Percentiles rank a stretch among this genome's conserved stretches.
Conservation (phyloP, 2,888 invertebrate species). For the Palloptera scutellata region DNA sequence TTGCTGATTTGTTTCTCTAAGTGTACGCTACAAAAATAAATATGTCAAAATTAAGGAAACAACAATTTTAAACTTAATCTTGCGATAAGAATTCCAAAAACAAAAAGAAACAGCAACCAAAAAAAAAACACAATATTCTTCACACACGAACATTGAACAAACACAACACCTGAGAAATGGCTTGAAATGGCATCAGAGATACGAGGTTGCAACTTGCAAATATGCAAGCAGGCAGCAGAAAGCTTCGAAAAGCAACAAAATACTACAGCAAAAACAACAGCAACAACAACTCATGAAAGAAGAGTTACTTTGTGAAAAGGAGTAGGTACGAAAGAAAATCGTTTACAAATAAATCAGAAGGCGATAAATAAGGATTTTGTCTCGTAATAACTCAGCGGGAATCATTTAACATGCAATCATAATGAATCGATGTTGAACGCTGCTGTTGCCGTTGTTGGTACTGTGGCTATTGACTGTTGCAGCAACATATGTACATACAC, state of each 20-base stretch:
- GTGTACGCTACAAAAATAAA: constrained; percentile 40
- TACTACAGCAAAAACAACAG: neutral
- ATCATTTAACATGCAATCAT: constrained; percentile 64
- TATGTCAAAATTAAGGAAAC: constrained; percentile 54
- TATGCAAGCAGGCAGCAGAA: neutral
- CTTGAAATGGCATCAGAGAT: constrained; percentile 27
- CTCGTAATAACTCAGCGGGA: constrained; percentile 65
- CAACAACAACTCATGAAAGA: constrained; percentile 35
- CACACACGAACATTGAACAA: constrained; percentile 21
- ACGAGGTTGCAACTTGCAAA: constrained; percentile 8
- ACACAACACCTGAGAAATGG: constrained; percentile 30
- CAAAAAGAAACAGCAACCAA: neutral
- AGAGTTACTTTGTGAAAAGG: constrained; percentile 27
- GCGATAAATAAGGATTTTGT: constrained; percentile 65
- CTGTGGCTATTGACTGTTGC: constrained; percentile 9
- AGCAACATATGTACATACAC: constrained; percentile 1
- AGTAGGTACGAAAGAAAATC: constrained; percentile 47
- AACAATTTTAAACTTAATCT: constrained; percentile 43
- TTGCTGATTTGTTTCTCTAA: neutral
- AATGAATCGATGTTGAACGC: constrained; percentile 62
- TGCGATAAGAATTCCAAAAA: constrained; percentile 26
- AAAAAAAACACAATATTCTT: constrained; percentile 28
- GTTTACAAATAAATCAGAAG: constrained; percentile 64
- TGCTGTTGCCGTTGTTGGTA: constrained; percentile 41
- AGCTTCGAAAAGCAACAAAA: constrained; percentile 18